phyloP scores from a whole-genome alignment of 2,888 invertebrate species.

The Plemyria rubiginata region DNA sequence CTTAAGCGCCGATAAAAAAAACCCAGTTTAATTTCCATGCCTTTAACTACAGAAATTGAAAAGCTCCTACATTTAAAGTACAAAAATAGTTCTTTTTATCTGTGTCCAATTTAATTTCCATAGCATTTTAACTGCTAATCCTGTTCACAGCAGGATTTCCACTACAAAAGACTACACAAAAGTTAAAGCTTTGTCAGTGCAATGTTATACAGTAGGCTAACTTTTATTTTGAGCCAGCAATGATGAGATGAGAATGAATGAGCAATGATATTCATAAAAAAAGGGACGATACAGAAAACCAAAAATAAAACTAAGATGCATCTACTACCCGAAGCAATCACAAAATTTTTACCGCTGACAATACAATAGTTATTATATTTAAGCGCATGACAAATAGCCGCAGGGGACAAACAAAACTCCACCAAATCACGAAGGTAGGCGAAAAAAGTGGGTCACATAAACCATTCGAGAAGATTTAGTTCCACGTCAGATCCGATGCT shows the following conservation, averaged over 20 bases:
- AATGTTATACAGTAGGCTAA: background rate
- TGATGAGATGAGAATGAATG: too few relatives aligned
- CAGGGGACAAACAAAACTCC: conserved; percentile 1
- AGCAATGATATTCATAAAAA: too few relatives aligned
- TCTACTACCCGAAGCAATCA: background rate
- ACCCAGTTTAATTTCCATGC: too few relatives aligned
- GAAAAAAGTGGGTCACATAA: conserved; percentile 12
- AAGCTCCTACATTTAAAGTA: background rate
- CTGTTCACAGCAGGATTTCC: conserved; percentile 37
- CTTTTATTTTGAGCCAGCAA: background rate
- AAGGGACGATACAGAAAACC: too few relatives aligned
- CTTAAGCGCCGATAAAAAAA: too few relatives aligned
- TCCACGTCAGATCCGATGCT: conserved; percentile 4
- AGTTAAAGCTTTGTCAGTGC: conserved; percentile 25
- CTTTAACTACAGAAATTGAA: too few relatives aligned
- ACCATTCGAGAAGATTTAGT: conserved; percentile 13
- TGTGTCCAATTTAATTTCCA: conserved; percentile 30
- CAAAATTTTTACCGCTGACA: background rate
- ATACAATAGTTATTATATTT: background rate
- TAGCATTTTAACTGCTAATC: conserved; percentile 38
- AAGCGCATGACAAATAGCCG: background rate
- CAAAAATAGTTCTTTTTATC: conserved; percentile 18
- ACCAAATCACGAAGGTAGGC: conserved; percentile 14
- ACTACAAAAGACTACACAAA: conserved; percentile 39
- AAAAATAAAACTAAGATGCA: too few relatives aligned